Evolutionary conservation across 1,140 invertebrate species (phyloP), one percentile per base, ranked within the genome.

Genomic region (Tyrophagus putrescentiae): DNA sequence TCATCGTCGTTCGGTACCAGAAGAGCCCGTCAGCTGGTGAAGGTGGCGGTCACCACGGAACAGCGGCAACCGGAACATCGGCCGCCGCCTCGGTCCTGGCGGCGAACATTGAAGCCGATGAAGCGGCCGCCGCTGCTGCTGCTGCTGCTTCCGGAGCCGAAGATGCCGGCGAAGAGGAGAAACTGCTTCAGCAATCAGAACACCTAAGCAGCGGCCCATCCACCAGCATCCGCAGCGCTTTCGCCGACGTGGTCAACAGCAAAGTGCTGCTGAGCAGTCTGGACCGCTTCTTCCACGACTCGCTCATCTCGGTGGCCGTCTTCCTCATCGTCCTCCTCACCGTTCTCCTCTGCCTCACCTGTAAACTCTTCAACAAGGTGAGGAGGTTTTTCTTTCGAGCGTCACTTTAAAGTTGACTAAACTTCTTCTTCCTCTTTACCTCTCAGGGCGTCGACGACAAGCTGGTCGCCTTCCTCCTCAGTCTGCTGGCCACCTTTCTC

Each of bases 1-100:
- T 95, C 0, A 77, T 93, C 13, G 78, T 94, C 62, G 75, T 95
- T 1, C 69, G 75, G 64, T 76, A 68, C 42, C 93, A 65, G 89
- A 89, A 0, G 72, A 62, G 75, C 13, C 9, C 34, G n/a, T 45
- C 48, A 42, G n/a, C 36, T 21, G 58, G 23, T 7, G 34, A 63
- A 21, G 28, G 28, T 72, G 0, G 71, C 72, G 29, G 33, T 6
- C 41, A 59, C 31, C 25, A 58, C 34, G 16, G n/a, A 61, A 36
- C 28, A 7, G 9, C 11, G 23, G 32, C 34, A 57, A 39, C 36
- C 36, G 31, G 45, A 33, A 18, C 34, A 59, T 45, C 54, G 41
- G 21, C 13, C 32, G 18, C 23, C 56, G 31, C 36, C 34, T 13
- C 16, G 11, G 28, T 28, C 32, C 25, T 28, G 59, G 33, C 48